These are phyloP conservation scores for Formica selysi DNA, from an alignment of 1,140 invertebrate genomes.

Conservation along the genomic window DNA sequence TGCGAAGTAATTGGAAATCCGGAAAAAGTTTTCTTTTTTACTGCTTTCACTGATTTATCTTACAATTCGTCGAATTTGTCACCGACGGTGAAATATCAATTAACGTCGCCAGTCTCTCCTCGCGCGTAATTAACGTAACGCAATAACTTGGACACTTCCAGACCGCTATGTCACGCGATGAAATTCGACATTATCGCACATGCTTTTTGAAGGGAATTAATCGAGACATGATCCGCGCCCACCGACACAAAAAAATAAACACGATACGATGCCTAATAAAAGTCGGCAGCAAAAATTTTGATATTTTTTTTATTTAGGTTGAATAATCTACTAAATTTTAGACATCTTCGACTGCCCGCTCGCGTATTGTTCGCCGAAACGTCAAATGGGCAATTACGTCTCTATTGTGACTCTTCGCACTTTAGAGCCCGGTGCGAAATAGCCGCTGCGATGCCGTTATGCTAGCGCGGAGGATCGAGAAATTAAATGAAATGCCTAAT, in stretches of 20 bases:
- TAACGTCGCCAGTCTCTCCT: slow-evolving; percentile 8
- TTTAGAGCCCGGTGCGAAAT: slow-evolving; percentile 49
- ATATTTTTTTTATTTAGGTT: not conserved
- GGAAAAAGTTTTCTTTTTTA: slow-evolving; percentile 17
- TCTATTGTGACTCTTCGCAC: slow-evolving; percentile 36
- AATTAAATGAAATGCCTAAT: slow-evolving; percentile 73
- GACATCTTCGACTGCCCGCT: not conserved
- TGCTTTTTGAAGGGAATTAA: not conserved
- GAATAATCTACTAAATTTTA: not conserved
- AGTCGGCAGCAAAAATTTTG: not conserved
- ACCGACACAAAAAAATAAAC: not conserved
- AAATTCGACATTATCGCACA: slow-evolving; percentile 36
- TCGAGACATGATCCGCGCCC: not conserved
- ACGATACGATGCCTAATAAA: not conserved
- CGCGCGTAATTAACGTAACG: slow-evolving; percentile 22
- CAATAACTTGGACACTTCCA: slow-evolving; percentile 19
- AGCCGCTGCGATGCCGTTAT: slow-evolving; percentile 33
- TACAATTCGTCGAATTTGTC: slow-evolving; percentile 8
- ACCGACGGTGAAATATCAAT: slow-evolving; percentile 39
- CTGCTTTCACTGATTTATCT: slow-evolving; percentile 49
- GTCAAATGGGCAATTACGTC: slow-evolving; percentile 9
- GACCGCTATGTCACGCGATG: slow-evolving; percentile 1
- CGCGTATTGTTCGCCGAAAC: not conserved
- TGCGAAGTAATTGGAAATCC: not conserved
- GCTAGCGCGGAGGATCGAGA: slow-evolving; percentile 29